Evolutionary conservation across 2,888 invertebrate species (phyloP), one percentile per base, ranked within the genome.

Genomic region (Dryobota labecula): DNA sequence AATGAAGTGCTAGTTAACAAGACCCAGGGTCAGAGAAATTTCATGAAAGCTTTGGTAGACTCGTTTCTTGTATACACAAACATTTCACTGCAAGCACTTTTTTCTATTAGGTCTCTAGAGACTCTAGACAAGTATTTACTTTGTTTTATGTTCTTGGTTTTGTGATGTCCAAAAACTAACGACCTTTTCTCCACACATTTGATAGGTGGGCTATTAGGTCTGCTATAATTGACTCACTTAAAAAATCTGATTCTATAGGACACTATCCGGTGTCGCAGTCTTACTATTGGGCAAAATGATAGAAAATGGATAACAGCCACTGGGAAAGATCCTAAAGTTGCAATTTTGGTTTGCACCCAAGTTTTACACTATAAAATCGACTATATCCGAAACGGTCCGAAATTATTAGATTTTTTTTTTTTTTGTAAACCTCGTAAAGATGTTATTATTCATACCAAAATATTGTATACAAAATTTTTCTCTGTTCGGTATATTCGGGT

Each of bases 1-100:
- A 57, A 73, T 60, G 33, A 54, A 67, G 64, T 66, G 56, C 56
- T 80, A 51, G 58, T 76, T 75, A 38, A 36, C 15, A 49, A 45
- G 20, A 57, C 9, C n/a, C 24, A 57, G 24, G 47, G 70, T 76
- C 77, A 70, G 2, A 27, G 53, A 11, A 18, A 24, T 67, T 75
- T 45, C 18, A 11, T 7, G 18, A 62, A 72, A 41, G 36, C 0
- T n/a, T 60, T 43, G 1, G 3, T 33, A 33, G 13, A 18, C 27
- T n/a, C 1, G 30, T 30, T 67, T 51, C 30, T 33, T 43, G 18
- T 20, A 20, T 51, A 47, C 20, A 64, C 3, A 9, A 47, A 30
- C 13, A 51, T 43, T 51, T 68, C 15, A 13, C 4, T 41, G 33
- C 15, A 67, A 36, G 15, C 15, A 33, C 3, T 53, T 27, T 36